Conservation (phyloP, 2,113 vertebrate species). For the Myocastor coypus region DNA sequence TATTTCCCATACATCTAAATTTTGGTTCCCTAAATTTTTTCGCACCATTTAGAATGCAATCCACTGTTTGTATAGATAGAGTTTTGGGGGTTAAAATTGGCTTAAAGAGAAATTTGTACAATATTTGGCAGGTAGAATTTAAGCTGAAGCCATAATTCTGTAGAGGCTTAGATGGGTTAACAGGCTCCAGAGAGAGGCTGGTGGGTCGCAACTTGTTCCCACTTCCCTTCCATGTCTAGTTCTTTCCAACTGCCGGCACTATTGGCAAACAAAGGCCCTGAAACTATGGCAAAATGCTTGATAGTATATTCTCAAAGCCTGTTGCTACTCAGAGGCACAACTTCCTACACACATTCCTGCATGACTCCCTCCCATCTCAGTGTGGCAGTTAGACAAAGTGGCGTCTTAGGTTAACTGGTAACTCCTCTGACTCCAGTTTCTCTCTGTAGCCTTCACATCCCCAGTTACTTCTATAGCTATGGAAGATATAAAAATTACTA, state of each 20-base stretch:
- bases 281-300: neutral
- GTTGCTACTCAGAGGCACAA: neutral
- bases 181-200: neutral
- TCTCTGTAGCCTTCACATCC: neutral
- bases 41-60: neutral
- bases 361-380: neutral
- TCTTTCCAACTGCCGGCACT: neutral
- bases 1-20: neutral
- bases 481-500: neutral
- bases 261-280: neutral
- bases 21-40: neutral
- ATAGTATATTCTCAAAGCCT: neutral
- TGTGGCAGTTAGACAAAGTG: neutral
- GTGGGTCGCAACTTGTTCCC: neutral
- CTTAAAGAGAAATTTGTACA: neutral
- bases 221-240: neutral
- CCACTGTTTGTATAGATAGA: neutral
- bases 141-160: neutral
- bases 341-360: neutral
- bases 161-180: neutral
- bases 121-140: neutral
- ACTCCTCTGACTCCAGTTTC: neutral
- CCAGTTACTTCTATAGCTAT: neutral
- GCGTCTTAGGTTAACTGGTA: neutral
- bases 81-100: neutral